phyloP scores from a whole-genome alignment of 2,888 invertebrate genomes.

The Ethmia dodecea region DNA sequence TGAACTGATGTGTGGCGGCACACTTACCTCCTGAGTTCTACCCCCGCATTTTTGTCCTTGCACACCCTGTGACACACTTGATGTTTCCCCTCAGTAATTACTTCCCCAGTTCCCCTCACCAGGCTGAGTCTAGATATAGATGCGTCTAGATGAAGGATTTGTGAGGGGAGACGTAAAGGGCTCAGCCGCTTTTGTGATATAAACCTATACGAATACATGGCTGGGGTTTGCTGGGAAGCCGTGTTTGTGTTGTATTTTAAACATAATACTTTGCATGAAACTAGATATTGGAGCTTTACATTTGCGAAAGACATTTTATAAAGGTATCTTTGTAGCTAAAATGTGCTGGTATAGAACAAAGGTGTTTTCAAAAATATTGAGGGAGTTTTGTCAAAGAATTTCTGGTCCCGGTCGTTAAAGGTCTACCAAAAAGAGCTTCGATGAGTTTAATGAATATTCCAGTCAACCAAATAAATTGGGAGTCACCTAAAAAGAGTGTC shows the following conservation, averaged over 20 bases:
- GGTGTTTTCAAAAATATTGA: background rate
- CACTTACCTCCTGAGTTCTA: constrained; percentile 65
- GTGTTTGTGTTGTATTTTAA: background rate
- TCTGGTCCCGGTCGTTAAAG: background rate
- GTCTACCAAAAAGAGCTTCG: constrained; percentile 29
- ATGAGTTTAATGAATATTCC: constrained; percentile 64
- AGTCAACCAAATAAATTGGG: constrained; percentile 69
- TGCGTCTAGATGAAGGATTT: constrained; percentile 57
- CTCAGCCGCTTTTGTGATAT: constrained; percentile 53
- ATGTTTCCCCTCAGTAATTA: constrained; percentile 68
- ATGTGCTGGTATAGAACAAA: background rate
- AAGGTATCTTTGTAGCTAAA: constrained; percentile 6
- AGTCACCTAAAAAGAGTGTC: constrained; percentile 71
- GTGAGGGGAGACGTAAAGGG: constrained; percentile 70
- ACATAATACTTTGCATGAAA: background rate
- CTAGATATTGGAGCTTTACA: background rate
- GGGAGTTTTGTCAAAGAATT: background rate
- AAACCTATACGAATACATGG: constrained; percentile 47
- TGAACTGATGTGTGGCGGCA: constrained; percentile 70
- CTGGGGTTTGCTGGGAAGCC: background rate
- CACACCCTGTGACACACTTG: constrained; percentile 74
- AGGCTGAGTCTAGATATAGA: constrained; percentile 55
- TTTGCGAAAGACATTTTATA: too few relatives aligned
- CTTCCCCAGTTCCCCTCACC: constrained; percentile 43
- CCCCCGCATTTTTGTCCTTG: constrained; percentile 71